phyloP scores from a whole-genome alignment of 2,797 vertebrate species.

The Limnodromus scolopaceus region DNA sequence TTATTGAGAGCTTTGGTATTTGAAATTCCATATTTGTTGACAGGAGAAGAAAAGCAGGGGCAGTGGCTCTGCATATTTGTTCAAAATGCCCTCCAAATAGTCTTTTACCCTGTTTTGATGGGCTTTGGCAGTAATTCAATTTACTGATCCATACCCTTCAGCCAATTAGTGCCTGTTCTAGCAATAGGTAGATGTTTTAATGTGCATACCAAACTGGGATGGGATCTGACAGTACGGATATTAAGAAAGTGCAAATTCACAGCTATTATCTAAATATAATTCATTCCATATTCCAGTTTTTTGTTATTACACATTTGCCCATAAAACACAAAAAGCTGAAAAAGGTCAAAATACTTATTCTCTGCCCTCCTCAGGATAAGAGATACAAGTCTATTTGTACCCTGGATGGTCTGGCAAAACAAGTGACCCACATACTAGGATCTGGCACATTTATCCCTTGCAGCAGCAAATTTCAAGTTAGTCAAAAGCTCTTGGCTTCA shows the following conservation, averaged over 20 bases:
- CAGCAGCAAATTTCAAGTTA: constrained; percentile 42
- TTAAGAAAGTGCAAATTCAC: background rate
- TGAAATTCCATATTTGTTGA: background rate
- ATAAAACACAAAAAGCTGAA: background rate
- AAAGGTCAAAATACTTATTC: background rate
- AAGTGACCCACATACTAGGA: constrained; percentile 48
- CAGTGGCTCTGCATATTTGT: background rate
- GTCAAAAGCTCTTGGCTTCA: constrained; percentile 30
- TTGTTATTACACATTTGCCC: background rate
- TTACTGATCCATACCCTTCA: background rate
- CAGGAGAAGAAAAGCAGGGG: background rate
- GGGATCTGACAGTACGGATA: background rate
- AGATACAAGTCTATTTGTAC: background rate
- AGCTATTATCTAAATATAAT: background rate
- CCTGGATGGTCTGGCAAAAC: constrained; percentile 27
- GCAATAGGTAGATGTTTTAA: background rate
- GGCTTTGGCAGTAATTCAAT: constrained; percentile 1
- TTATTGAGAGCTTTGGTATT: background rate
- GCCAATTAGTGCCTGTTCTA: background rate
- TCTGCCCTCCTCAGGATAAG: background rate
- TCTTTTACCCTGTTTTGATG: background rate
- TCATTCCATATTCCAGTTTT: background rate
- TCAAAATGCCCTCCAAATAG: background rate
- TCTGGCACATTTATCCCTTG: constrained; percentile 47
- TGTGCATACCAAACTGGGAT: background rate